A percentile compares a stretch with the other conserved stretches of the same genome.
These are phyloP conservation scores for Lonchura striata DNA, from an alignment of 2,113 vertebrate genomes.

Conservation along the genomic window DNA sequence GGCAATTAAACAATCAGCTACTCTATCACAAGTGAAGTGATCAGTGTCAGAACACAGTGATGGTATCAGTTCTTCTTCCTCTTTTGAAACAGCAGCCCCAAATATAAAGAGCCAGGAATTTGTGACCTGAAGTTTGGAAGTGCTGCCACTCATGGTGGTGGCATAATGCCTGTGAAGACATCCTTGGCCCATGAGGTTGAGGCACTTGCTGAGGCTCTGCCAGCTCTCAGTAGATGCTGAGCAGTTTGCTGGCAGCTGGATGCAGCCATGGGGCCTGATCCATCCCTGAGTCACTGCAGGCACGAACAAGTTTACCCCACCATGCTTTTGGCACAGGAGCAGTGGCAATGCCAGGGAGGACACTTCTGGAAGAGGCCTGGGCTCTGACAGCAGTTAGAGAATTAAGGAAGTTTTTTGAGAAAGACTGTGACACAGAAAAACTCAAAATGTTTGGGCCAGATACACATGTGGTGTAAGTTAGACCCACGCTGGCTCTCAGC, in stretches of 20 bases:
- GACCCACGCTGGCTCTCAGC: not conserved
- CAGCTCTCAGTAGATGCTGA: not conserved
- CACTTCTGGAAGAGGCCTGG: not conserved
- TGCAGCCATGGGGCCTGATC: not conserved
- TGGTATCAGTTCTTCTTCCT: not conserved
- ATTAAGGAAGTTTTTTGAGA: not conserved
- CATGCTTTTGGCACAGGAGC: not conserved
- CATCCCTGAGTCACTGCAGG: not conserved
- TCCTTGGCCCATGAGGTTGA: fast-evolving
- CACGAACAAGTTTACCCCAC: fast-evolving
- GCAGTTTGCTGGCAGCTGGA: not conserved
- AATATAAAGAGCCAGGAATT: not conserved
- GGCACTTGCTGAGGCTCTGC: not conserved
- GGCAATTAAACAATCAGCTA: not conserved
- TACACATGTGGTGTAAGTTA: not conserved
- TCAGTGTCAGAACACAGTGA: fast-evolving
- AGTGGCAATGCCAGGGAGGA: not conserved
- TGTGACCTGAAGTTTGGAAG: not conserved
- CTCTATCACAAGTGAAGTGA: not conserved
- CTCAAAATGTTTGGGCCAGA: not conserved
- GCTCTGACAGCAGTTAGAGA: not conserved
- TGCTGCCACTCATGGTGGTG: not conserved
- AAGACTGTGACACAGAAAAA: not conserved
- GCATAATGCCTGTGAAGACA: not conserved
- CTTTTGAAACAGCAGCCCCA: not conserved